Conservation (phyloP, 2,797 vertebrate species). For the Catostomus latipinnis region DNA sequence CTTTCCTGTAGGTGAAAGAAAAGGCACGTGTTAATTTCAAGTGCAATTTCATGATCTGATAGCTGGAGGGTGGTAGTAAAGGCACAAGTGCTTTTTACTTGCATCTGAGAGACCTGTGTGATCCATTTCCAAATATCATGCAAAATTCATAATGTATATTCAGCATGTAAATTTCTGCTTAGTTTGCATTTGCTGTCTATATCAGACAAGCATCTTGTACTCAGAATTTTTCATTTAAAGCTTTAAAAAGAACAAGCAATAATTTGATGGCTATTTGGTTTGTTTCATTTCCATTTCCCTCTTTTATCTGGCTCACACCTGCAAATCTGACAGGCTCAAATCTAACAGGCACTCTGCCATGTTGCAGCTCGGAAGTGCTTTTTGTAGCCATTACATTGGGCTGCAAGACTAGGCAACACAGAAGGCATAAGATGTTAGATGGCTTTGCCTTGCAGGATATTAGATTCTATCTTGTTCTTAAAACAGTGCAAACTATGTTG, state of each 20-base stretch:
- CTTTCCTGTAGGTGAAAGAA: slow-evolving; percentile 2
- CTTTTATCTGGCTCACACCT: background rate
- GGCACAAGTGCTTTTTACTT: slow-evolving; percentile 18
- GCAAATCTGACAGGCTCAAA: background rate
- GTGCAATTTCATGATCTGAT: slow-evolving; percentile 35
- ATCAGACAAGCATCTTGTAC: slow-evolving; percentile 13
- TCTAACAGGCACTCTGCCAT: slow-evolving; percentile 20
- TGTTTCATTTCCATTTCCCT: slow-evolving; percentile 21
- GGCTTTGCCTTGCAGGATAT: too few species aligned
- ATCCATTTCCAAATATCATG: slow-evolving; percentile 26
- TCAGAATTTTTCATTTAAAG: slow-evolving; percentile 13
- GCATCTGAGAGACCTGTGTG: background rate
- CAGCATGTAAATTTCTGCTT: background rate
- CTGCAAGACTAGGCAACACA: slow-evolving; percentile 1
- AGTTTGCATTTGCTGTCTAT: background rate
- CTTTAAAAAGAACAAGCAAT: slow-evolving; percentile 7
- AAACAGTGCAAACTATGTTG: background rate
- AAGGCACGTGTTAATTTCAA: slow-evolving; percentile 12
- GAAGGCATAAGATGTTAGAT: background rate
- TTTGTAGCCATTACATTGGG: background rate
- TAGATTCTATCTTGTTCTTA: background rate
- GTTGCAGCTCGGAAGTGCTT: background rate
- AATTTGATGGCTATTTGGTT: slow-evolving; percentile 3
- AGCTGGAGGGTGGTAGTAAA: background rate
- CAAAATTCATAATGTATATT: slow-evolving; percentile 11